Percentiles rank a stretch among this genome's conserved stretches.
These are phyloP conservation scores for Leptopilina myrica DNA, from an alignment of 2,888 invertebrate genomes.

Conservation along the genomic window DNA sequence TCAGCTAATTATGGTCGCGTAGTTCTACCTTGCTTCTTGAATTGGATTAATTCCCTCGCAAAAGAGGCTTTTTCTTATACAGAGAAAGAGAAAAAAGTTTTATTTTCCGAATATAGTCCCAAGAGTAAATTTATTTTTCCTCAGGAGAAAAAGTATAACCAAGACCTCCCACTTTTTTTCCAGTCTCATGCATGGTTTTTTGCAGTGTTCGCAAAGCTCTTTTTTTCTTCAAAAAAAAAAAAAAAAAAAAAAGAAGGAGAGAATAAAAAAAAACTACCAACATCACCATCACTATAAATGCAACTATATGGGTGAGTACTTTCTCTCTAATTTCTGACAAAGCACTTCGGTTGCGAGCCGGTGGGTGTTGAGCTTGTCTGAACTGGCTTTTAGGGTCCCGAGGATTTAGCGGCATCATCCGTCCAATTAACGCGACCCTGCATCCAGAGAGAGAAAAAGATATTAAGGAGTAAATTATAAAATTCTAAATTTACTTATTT, in stretches of 20 bases:
- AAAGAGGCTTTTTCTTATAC: conserved; percentile 3
- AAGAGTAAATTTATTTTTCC: conserved; percentile 30
- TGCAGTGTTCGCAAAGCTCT: background rate
- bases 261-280: too few species aligned
- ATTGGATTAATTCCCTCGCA: conserved; percentile 20
- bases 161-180: background rate
- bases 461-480: too few species aligned
- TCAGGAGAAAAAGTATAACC: background rate
- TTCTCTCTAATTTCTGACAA: conserved; percentile 65
- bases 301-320: conserved; percentile 47
- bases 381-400: conserved; percentile 58
- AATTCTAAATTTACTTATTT: too few species aligned
- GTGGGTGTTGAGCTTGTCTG: conserved; percentile 48
- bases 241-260: too few species aligned
- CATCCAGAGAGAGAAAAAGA: conserved; percentile 2
- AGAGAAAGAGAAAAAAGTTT: background rate
- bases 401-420: conserved; percentile 68
- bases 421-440: conserved; percentile 66
- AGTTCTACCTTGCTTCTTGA: conserved; percentile 26
- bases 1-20: conserved; percentile 1
- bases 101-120: conserved; percentile 21
- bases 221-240: background rate
- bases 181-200: background rate
- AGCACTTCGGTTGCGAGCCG: conserved; percentile 53
- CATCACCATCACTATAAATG: background rate